Evolutionary conservation across 2,888 invertebrate species (phyloP), one percentile per base, ranked within the genome.

Genomic region (Aspidiotus rigidus): DNA sequence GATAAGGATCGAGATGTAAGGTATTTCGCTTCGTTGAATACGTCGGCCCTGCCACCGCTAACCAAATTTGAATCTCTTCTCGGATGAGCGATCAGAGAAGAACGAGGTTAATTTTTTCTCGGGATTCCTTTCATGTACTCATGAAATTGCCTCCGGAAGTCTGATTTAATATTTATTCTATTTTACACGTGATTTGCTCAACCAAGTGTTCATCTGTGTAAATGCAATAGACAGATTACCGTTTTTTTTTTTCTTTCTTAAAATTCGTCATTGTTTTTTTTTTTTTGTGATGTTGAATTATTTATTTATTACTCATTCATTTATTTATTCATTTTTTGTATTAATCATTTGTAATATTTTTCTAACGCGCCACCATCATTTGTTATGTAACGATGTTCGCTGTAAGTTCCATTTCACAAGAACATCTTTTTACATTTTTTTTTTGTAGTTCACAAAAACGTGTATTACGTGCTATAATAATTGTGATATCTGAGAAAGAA

Each of bases 1-100:
- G 75, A 75, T 64, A 73, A 73, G 70, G 75, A 75, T 57, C 64
- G 74, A 53, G 75, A 75, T 72, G 75, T 75, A 1, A 71, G 74
- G 53, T 74, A 73, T 57, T 74, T 74, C 69, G 75, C 75, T 9
- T 71, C 67, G 69, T 63, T 67, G 28, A 71, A 69, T 17, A 53
- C 62, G 40, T 53, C 57, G 16, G 49, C 69, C n/a, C 53, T 62
- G 56, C 69, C 69, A 55, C 59, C 67, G 28, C 49, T 67, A 49
- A 13, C 67, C 11, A 39, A 42, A 60, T 67, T 60, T 53, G 67
- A 67, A 60, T 28, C 28, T 28, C 28, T 28, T 28, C 28, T 28
- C 28, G 28, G 28, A 28, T 28, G 28, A 28, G 28, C 28, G 28
- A 55, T 15, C 9, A 16, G 56, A 15, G 56, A 55, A 13, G 15